Conservation (phyloP, 1,140 invertebrate genomes). For the Sitobion miscanthi region DNA sequence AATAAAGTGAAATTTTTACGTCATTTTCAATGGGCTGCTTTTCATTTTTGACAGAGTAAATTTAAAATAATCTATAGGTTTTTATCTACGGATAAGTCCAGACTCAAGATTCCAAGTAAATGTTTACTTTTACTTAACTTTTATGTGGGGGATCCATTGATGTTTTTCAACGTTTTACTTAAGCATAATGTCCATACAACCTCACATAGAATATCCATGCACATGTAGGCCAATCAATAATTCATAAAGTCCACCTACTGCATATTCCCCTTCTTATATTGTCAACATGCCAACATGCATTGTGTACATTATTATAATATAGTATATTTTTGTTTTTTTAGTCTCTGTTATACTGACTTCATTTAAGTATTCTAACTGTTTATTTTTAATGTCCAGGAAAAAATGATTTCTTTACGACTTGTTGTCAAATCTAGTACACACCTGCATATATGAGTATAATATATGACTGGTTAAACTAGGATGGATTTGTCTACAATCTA, state of each 20-base stretch:
- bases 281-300: slow-evolving; percentile 48
- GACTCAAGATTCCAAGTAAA: neutral
- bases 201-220: neutral
- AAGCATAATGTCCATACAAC: neutral
- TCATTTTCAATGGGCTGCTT: neutral
- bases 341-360: slow-evolving; percentile 14
- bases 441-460: neutral
- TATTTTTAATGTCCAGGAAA: slow-evolving; percentile 40
- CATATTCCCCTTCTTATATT: slow-evolving; percentile 33
- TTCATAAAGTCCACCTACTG: slow-evolving; percentile 48
- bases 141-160: neutral
- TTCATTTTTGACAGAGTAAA: neutral
- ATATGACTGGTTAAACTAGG: slow-evolving; percentile 9
- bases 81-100: neutral
- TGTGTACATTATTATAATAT: slow-evolving; percentile 26
- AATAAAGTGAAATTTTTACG: neutral
- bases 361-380: slow-evolving; percentile 37
- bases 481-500: neutral
- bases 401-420: slow-evolving; percentile 31
- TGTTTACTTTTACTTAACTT: slow-evolving; percentile 22
- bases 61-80: neutral
- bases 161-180: slow-evolving; percentile 15
- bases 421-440: slow-evolving; percentile 38
- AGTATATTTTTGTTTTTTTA: slow-evolving; percentile 40
- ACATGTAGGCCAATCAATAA: slow-evolving; percentile 55